A percentile compares a stretch with the other conserved stretches of the same genome.
Evolutionary conservation across 1,140 invertebrate genomes (phyloP).

Genomic region (Papilio helenus): DNA sequence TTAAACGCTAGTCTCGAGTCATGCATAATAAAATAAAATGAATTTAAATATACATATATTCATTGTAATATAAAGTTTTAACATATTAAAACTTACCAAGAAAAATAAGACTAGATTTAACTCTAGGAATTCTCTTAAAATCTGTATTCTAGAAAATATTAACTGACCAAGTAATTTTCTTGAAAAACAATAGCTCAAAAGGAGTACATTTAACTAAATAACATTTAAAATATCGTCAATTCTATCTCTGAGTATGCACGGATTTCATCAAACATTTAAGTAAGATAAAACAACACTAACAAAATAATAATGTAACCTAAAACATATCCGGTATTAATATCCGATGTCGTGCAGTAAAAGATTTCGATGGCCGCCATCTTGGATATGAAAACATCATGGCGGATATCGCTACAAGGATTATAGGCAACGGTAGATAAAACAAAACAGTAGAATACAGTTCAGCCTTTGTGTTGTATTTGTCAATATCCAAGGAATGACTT

Average conservation of each 20-base stretch:
- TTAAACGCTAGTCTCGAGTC: too few relatives aligned
- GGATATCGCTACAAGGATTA: slow-evolving; percentile 43
- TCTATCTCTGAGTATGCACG: not conserved
- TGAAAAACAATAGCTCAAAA: too few relatives aligned
- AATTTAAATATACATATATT: too few relatives aligned
- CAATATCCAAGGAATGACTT: slow-evolving; percentile 14
- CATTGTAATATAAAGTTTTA: too few relatives aligned
- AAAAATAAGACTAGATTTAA: too few relatives aligned
- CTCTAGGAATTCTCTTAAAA: too few relatives aligned
- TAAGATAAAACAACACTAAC: not conserved
- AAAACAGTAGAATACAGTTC: slow-evolving; percentile 6
- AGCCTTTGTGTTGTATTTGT: not conserved
- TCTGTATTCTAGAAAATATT: too few relatives aligned
- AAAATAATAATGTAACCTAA: not conserved
- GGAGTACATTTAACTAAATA: too few relatives aligned
- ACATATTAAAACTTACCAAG: too few relatives aligned
- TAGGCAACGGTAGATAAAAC: slow-evolving; percentile 57
- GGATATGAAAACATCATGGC: not conserved
- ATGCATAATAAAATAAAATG: too few relatives aligned
- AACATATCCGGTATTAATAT: slow-evolving; percentile 11
- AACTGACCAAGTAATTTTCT: too few relatives aligned
- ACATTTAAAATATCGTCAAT: too few relatives aligned
- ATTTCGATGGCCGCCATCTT: not conserved
- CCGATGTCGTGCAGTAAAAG: not conserved
- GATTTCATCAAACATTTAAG: not conserved